Conservation (phyloP, 2,888 invertebrate species). For the Bellardia bayeri region DNA sequence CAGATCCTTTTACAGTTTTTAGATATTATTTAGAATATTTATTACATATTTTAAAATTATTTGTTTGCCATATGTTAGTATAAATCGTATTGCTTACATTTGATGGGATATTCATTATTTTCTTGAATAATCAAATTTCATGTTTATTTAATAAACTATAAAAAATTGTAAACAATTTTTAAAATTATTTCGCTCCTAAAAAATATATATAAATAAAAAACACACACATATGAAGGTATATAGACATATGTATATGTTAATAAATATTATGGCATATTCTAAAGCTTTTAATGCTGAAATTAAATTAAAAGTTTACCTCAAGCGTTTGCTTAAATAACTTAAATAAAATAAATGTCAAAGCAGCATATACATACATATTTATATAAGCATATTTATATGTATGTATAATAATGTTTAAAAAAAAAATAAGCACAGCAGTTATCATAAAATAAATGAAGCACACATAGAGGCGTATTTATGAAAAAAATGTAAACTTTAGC, state of each 20-base stretch:
- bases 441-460: background rate
- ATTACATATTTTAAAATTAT: too few species aligned
- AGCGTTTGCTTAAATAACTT: constrained; percentile 13
- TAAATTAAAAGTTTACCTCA: constrained; percentile 9
- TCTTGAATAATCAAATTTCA: too few species aligned
- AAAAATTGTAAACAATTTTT: background rate
- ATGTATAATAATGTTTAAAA: background rate
- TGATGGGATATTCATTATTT: too few species aligned
- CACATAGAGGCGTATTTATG: background rate
- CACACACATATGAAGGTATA: background rate
- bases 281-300: constrained; percentile 13
- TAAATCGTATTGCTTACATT: too few species aligned
- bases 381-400: background rate
- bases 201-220: background rate
- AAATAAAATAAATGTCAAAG: background rate
- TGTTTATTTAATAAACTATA: too few species aligned
- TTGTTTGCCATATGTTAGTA: too few species aligned
- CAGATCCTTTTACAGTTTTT: background rate
- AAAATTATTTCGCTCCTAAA: background rate
- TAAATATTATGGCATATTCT: background rate
- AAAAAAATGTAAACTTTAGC: background rate
- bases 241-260: background rate
- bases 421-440: background rate
- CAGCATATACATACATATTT: background rate
- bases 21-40: too few species aligned